phyloP scores from a whole-genome alignment of 2,113 vertebrate genomes.

The Lichenostomus cassidix region DNA sequence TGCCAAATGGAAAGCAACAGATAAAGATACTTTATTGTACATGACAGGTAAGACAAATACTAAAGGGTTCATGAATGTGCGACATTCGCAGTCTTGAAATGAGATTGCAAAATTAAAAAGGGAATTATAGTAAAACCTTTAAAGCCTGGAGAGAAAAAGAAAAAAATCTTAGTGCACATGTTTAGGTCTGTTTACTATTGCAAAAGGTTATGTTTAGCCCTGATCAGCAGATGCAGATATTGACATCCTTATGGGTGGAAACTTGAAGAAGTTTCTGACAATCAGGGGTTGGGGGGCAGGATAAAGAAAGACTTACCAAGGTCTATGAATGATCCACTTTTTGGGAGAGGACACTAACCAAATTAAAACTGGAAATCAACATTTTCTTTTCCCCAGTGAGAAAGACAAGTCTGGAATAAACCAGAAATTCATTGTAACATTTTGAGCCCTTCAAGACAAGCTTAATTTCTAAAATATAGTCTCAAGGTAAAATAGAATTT shows the following conservation, averaged over 20 bases:
- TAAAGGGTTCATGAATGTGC: rapidly evolving
- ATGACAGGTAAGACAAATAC: neutral
- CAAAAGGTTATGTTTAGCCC: neutral
- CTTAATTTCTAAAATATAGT: neutral
- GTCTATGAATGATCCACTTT: neutral
- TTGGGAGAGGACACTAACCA: neutral
- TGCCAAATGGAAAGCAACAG: neutral
- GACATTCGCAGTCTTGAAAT: neutral
- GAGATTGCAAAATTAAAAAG: neutral
- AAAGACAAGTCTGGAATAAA: neutral
- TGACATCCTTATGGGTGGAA: neutral
- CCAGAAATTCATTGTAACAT: neutral
- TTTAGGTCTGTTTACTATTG: neutral
- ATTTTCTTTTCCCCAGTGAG: neutral
- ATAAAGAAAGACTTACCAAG: neutral
- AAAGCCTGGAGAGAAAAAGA: neutral
- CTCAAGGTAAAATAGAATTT: neutral
- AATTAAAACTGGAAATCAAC: neutral
- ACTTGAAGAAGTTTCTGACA: neutral
- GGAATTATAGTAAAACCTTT: neutral
- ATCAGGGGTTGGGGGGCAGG: rapidly evolving
- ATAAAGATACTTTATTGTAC: neutral
- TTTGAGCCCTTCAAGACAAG: neutral
- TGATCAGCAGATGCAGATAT: neutral
- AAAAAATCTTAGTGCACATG: neutral